Conservation (phyloP, 2,888 invertebrate genomes). For the Tethea ocularis region DNA sequence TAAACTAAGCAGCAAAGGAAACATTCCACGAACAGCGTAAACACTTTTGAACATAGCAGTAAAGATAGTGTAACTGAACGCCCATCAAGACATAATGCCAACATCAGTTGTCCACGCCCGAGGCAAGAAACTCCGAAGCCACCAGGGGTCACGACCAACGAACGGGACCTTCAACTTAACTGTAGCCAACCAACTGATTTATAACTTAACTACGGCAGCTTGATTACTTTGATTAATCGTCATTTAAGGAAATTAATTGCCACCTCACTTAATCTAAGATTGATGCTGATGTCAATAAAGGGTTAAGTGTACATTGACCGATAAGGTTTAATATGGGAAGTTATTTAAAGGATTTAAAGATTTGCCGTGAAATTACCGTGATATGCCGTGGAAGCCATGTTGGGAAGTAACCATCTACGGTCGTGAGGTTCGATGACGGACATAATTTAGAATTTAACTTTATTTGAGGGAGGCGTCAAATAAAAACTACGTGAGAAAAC, state of each 20-base stretch:
- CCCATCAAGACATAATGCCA: slow-evolving; percentile 7
- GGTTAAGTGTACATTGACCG: slow-evolving; percentile 1
- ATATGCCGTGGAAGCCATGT: neutral
- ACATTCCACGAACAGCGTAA: neutral
- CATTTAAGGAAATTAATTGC: slow-evolving; percentile 25
- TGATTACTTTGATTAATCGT: slow-evolving; percentile 29
- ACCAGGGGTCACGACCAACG: slow-evolving; percentile 26
- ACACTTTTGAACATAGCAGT: neutral
- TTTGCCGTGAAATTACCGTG: neutral
- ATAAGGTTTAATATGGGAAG: neutral
- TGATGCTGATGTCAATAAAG: neutral
- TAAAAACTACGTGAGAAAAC: neutral
- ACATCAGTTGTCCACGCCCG: slow-evolving; percentile 3
- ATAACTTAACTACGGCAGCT: slow-evolving; percentile 26
- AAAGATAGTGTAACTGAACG: neutral
- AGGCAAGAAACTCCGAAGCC: neutral
- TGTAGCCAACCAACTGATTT: slow-evolving; percentile 31
- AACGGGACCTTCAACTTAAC: slow-evolving; percentile 45
- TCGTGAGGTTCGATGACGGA: neutral
- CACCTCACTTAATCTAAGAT: slow-evolving; percentile 15
- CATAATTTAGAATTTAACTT: neutral
- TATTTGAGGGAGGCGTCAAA: too few species aligned
- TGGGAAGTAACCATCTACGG: neutral
- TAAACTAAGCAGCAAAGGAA: neutral
- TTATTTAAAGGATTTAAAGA: neutral